Evolutionary conservation across 2,113 vertebrate species (phyloP).

Genomic region (Panthera uncia): DNA sequence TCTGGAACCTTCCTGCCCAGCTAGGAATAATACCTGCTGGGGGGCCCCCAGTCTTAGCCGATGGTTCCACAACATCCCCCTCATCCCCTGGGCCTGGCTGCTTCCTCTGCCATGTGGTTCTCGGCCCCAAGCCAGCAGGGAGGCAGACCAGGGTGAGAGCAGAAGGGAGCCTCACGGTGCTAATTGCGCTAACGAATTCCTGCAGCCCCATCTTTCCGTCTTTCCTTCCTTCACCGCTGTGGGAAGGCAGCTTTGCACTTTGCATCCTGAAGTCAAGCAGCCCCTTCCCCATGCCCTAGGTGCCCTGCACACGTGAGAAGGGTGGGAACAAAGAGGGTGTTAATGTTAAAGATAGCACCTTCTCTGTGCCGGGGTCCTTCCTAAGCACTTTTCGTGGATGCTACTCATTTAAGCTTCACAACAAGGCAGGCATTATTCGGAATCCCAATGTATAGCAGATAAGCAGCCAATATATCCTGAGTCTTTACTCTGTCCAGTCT

Average conservation of each 20-base stretch:
- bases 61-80: not conserved
- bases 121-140: not conserved
- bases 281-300: not conserved
- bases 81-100: not conserved
- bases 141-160: not conserved
- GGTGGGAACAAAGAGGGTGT: not conserved
- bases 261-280: not conserved
- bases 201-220: not conserved
- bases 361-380: not conserved
- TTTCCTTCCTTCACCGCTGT: not conserved
- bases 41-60: not conserved
- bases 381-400: not conserved
- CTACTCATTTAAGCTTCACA: not conserved
- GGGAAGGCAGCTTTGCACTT: not conserved
- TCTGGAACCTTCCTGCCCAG: not conserved
- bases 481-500: not conserved
- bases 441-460: not conserved
- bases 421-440: not conserved
- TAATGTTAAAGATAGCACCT: not conserved
- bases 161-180: slow-evolving; percentile 34
- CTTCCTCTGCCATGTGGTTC: not conserved
- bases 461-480: not conserved
- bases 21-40: not conserved
- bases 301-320: not conserved
- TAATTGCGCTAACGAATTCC: slow-evolving; percentile 60